Evolutionary conservation across 2,113 vertebrate species (phyloP), one percentile per base, ranked within the genome.

Genomic region (Zootoca vivipara): DNA sequence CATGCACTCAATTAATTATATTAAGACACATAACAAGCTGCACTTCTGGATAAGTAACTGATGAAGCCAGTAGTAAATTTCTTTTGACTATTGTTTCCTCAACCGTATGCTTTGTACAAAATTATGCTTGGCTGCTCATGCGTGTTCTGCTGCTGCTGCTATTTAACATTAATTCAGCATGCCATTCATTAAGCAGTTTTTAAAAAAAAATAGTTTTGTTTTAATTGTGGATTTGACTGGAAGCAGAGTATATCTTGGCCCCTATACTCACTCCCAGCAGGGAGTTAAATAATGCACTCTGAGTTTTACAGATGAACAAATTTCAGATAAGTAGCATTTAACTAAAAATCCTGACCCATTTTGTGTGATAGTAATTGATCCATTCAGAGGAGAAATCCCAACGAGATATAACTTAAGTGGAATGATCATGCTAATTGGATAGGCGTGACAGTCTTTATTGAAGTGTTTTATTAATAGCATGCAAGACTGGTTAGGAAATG

Each of bases 361-460:
- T 75, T 82, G 69, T 82, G 84, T 64, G 84, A 33, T 77, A 75
- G 85, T 86, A 81, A 90, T 86, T 82, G 85, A 86, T 86, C 78
- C 42, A 85, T 82, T 86, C 84, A 86, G 73, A 78, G 62, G 1
- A 78, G 73, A 67, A 83, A 78, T 77, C 73, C 87, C 73, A 88
- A 69, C 24, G 73, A 88, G 73, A 78, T 78, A 83, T 88, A 69
- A 67, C 72, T 83, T 83, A 56, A 56, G 87, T 75, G 82, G 73
- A 69, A 78, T 83, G 87, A 83, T 88, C 81, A 69, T 22, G 62
- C 42, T 81, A 74, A 52, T 15, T 46, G 58, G 79, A 33, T 28
- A 38, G 16, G 42, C 33, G 1, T 33, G 33, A 12, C 22, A 72
- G 40, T 38, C 58, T 83, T 85, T 83, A 24, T 38, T 6, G 74